Evolutionary conservation across 2,797 vertebrate species (phyloP).

Genomic region (Fistularia tabacaria): DNA sequence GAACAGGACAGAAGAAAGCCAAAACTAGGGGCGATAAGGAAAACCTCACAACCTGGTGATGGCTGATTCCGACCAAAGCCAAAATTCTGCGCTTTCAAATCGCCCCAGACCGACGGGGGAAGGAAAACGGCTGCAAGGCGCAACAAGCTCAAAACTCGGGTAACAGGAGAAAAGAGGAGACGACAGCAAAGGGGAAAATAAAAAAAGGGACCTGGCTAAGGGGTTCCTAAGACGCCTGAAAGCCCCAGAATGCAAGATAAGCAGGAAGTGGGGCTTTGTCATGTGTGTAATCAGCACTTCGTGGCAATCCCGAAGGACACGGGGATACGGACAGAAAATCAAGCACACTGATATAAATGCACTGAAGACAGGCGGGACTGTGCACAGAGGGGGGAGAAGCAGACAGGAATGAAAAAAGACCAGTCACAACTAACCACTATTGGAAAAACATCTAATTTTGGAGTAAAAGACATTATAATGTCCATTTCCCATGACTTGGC

Average conservation of each 20-base stretch:
- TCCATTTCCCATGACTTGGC: background rate
- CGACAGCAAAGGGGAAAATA: slow-evolving; percentile 38
- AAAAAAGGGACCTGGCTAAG: slow-evolving; percentile 61
- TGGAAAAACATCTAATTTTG: too few species aligned
- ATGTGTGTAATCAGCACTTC: slow-evolving; percentile 78
- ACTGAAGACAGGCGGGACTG: slow-evolving; percentile 41
- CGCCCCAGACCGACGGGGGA: slow-evolving; percentile 27
- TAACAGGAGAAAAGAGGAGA: slow-evolving; percentile 42
- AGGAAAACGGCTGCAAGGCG: slow-evolving; percentile 33
- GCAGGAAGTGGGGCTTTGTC: slow-evolving; percentile 75
- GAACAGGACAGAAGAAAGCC: background rate
- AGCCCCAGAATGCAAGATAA: slow-evolving; percentile 75
- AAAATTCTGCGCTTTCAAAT: slow-evolving; percentile 66
- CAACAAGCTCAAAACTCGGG: slow-evolving; percentile 48
- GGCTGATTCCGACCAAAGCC: slow-evolving; percentile 47
- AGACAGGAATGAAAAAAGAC: slow-evolving; percentile 18
- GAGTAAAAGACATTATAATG: slow-evolving; percentile 1
- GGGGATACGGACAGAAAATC: slow-evolving; percentile 58
- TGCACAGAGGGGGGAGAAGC: slow-evolving; percentile 28
- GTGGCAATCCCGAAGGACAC: slow-evolving; percentile 69
- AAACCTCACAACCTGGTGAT: slow-evolving; percentile 28
- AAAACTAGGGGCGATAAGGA: slow-evolving; percentile 51
- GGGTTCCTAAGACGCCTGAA: slow-evolving; percentile 69
- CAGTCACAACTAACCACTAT: background rate
- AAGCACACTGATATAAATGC: slow-evolving; percentile 56